These are phyloP conservation scores for Zoanthus gigantus DNA, from an alignment of 92 coral and sea anemone species.

Conservation along the genomic window DNA sequence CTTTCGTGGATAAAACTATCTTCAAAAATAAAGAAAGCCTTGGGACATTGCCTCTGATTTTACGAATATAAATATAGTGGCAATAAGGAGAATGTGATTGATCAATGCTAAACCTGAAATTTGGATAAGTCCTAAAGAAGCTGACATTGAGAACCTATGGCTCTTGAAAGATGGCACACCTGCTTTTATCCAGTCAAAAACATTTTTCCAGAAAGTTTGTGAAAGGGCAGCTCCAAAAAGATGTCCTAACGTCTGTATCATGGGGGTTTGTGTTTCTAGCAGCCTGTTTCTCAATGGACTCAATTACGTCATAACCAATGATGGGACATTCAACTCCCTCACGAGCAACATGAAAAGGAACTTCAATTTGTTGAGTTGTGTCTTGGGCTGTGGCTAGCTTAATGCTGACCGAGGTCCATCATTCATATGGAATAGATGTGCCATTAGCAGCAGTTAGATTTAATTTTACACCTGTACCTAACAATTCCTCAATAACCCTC, in stretches of 20 bases:
- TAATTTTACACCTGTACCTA: not conserved
- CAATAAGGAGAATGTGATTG: no score
- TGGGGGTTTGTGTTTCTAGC: not conserved
- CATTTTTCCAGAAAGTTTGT: no score
- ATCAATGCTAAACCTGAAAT: no score
- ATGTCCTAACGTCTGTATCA: not conserved
- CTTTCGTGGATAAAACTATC: no score
- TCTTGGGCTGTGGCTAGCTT: constrained; percentile 11
- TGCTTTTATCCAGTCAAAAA: no score
- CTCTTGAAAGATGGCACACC: no score
- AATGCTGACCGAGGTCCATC: constrained; percentile 49
- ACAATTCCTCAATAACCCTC: constrained; percentile 49
- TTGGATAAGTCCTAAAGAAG: no score
- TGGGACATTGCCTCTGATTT: no score
- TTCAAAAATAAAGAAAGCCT: no score
- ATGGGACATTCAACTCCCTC: not conserved
- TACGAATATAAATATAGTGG: no score
- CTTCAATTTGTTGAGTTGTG: not conserved
- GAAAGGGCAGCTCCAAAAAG: no score
- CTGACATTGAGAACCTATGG: no score
- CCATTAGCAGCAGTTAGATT: constrained; percentile 55
- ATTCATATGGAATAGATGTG: constrained; percentile 50
- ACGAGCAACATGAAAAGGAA: not conserved
- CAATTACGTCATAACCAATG: not conserved
- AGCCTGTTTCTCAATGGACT: not conserved